Conservation (phyloP, 1,140 invertebrate genomes). For the Pteromalus puparum region DNA sequence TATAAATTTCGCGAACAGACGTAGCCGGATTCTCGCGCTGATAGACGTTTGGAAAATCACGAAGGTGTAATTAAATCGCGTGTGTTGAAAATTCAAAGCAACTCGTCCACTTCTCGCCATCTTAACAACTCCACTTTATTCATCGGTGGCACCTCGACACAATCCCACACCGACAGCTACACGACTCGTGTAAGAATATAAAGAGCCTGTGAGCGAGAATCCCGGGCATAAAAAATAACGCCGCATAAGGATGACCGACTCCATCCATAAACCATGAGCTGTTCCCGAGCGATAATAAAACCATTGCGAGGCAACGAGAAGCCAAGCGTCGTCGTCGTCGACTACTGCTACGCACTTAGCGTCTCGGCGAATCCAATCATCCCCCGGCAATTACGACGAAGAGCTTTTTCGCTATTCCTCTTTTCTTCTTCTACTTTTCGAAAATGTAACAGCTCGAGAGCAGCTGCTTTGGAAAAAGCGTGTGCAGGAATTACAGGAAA, state of each 20-base stretch:
- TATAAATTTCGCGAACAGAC: not conserved
- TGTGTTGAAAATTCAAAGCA: too few species aligned
- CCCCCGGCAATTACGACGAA: not conserved
- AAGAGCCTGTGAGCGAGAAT: not conserved
- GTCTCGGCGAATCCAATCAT: not conserved
- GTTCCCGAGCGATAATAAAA: slow-evolving; percentile 1
- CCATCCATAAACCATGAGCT: slow-evolving; percentile 10
- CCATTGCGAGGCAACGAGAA: not conserved
- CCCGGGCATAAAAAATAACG: not conserved
- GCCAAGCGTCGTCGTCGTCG: not conserved
- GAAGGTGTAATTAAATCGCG: slow-evolving; percentile 2
- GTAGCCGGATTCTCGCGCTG: not conserved
- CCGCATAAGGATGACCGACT: not conserved
- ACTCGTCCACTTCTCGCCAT: too few species aligned
- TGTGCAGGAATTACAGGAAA: too few species aligned
- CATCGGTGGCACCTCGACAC: not conserved
- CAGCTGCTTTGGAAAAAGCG: not conserved
- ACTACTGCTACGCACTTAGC: not conserved
- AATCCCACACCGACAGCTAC: not conserved
- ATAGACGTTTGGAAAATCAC: slow-evolving; percentile 8
- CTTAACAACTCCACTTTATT: too few species aligned
- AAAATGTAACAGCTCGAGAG: not conserved
- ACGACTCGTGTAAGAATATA: not conserved
- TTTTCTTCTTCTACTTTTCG: not conserved
- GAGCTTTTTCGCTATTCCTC: not conserved